These are phyloP conservation scores for Emmelina monodactyla DNA, from an alignment of 2,888 invertebrate genomes.

Conservation along the genomic window DNA sequence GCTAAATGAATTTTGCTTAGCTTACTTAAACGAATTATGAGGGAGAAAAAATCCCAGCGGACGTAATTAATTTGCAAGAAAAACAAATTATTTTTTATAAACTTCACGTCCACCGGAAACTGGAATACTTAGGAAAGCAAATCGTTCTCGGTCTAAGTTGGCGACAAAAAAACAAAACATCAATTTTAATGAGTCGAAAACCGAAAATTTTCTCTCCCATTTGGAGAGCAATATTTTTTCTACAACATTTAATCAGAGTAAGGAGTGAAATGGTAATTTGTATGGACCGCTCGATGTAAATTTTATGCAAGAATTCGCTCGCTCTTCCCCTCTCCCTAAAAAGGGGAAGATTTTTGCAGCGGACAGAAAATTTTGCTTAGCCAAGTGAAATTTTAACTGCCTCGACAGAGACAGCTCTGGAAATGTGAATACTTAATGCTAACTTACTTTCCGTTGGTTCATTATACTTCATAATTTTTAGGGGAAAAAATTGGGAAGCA, in stretches of 20 bases:
- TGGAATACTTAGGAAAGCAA: too few species aligned
- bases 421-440: slow-evolving; percentile 63
- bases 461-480: slow-evolving; percentile 62
- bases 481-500: slow-evolving; percentile 40
- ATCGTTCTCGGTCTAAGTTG: slow-evolving; percentile 25
- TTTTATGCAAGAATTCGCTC: slow-evolving; percentile 64
- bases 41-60: too few species aligned
- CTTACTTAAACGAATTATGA: too few species aligned
- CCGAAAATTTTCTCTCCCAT: slow-evolving; percentile 61
- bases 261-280: slow-evolving; percentile 66
- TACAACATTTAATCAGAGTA: slow-evolving; percentile 66
- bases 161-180: slow-evolving; percentile 46
- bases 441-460: slow-evolving; percentile 61
- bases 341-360: slow-evolving; percentile 62
- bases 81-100: too few species aligned
- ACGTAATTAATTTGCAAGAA: too few species aligned
- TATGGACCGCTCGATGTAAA: slow-evolving; percentile 66
- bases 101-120: too few species aligned
- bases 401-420: slow-evolving; percentile 60
- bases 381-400: slow-evolving; percentile 66
- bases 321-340: slow-evolving; percentile 50
- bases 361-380: slow-evolving; percentile 65
- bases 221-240: slow-evolving; percentile 64
- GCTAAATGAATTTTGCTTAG: too few species aligned
- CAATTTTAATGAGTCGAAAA: slow-evolving; percentile 63